Percentiles rank a stretch among this genome's conserved stretches.
phyloP scores from a whole-genome alignment of 1,140 invertebrate species.

The Formica exsecta region DNA sequence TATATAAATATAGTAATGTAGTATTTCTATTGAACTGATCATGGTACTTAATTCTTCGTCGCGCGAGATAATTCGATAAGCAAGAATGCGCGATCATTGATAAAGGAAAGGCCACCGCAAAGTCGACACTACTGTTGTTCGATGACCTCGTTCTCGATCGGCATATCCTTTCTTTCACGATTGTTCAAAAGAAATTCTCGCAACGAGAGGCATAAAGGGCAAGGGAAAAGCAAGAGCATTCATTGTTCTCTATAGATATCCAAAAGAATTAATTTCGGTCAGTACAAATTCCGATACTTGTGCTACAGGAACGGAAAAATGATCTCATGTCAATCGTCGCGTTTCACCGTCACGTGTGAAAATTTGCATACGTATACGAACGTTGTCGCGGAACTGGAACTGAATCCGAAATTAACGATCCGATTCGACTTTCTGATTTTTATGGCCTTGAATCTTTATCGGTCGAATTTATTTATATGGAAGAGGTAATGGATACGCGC shows the following conservation, averaged over 20 bases:
- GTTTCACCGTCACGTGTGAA: too few species aligned
- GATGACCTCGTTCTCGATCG: conserved; percentile 66
- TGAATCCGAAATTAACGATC: neutral
- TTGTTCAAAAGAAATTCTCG: conserved; percentile 5
- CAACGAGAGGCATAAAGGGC: neutral
- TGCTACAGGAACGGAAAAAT: neutral
- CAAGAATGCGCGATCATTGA: conserved; percentile 41
- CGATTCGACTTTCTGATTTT: conserved; percentile 8
- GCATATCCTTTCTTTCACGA: conserved; percentile 47
- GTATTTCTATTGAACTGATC: neutral
- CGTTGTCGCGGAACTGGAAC: neutral
- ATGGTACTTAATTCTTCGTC: neutral
- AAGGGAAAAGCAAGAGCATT: neutral
- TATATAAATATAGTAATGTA: too few species aligned
- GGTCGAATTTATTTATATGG: conserved; percentile 29
- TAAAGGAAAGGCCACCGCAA: conserved; percentile 12
- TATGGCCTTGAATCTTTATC: conserved; percentile 1
- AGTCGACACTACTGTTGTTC: conserved; percentile 42
- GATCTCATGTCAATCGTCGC: conserved; percentile 2
- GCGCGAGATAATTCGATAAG: neutral
- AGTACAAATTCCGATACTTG: neutral
- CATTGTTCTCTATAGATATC: neutral
- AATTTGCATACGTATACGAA: too few species aligned
- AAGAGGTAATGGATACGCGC: conserved; percentile 35
- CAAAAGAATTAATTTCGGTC: conserved; percentile 23